Percentiles rank a stretch among this genome's conserved stretches.
Evolutionary conservation across 2,113 vertebrate species (phyloP).

Genomic region (Tetraodon nigroviridis): DNA sequence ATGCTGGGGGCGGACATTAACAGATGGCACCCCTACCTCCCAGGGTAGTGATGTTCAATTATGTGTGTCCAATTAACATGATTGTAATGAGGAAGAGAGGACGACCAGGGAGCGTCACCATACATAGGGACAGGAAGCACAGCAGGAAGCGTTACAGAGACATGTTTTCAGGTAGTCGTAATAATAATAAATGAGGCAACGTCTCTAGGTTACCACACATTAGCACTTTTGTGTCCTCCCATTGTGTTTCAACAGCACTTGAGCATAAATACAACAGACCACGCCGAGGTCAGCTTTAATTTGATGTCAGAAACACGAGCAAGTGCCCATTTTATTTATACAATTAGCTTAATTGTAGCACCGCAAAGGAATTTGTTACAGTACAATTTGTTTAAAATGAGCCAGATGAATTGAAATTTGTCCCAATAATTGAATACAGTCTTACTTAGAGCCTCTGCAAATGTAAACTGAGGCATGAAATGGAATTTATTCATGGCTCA

Average conservation of each 20-base stretch:
- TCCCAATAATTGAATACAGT: conserved; percentile 60
- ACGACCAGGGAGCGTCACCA: conserved; percentile 11
- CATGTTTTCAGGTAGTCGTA: neutral
- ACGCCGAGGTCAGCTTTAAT: conserved; percentile 59
- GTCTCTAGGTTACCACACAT: neutral
- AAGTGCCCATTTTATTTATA: conserved; percentile 51
- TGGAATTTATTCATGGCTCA: conserved; percentile 46
- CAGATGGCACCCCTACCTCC: conserved; percentile 66
- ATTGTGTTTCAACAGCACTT: conserved; percentile 30
- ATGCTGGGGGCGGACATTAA: conserved; percentile 65
- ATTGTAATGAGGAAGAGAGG: conserved; percentile 57
- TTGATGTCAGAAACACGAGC: conserved; percentile 41
- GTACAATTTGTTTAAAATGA: conserved; percentile 58
- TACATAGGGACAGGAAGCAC: conserved; percentile 1
- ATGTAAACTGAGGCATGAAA: conserved; percentile 55
- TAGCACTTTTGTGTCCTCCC: neutral
- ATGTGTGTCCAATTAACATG: conserved; percentile 73
- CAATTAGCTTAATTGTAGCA: conserved; percentile 47
- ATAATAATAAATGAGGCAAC: neutral
- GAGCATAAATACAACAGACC: conserved; percentile 43
- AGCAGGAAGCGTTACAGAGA: conserved; percentile 2
- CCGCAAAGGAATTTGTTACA: conserved; percentile 55
- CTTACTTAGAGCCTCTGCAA: conserved; percentile 55
- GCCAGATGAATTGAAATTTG: conserved; percentile 61
- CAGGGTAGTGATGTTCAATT: conserved; percentile 73